Base-by-base conservation (phyloP, 2,113 vertebrate species). In the Oncorhynchus nerka region DNA sequence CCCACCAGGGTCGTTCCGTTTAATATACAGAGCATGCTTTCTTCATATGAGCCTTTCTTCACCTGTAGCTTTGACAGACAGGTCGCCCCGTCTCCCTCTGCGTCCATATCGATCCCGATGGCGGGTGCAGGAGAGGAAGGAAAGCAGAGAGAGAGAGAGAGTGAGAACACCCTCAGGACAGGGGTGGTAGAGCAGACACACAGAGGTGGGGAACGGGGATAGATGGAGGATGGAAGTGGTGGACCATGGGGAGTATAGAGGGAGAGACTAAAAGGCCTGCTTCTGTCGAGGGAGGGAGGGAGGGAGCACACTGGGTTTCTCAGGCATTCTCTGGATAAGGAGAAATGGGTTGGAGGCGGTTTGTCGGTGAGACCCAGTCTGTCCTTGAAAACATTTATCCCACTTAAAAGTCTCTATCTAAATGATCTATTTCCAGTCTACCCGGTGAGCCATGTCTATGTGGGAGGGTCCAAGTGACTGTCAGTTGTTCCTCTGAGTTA, bases 11-110 rank as follows among this genome's bases (percentile, higher is more conserved):
- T 86, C 79, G 75, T 78, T 66, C 78, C 84, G 85, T 92, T 93
- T 93, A 92, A 93, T 92, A 92, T 91, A 90, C 93, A 91, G 89
- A 88, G 91, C 89, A 91, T 91, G 88, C 89, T 89, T 92, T 88
- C 87, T 89, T 91, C 88, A 88, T 91, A 88, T 78, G 81, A 84
- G 86, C 88, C 87, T 91, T 92, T 93, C 92, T 93, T 87, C 84
- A 81, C 79, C 77, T 78, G 80, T 79, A 49, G 85, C 88, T 91
- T 90, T 91, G 90, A 93, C 89, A 89, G 92, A 91, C 91, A 91
- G 89, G 86, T 89, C 87, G 85, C 90, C 83, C 76, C 30, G 22
- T 55, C 69, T 92, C 91, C 88, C 91, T 89, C 85, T 75, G 88
- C 86, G 85, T 88, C 89, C 85, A 89, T 92, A 93, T 93, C 87